These are phyloP conservation scores for Muraenolepis orangiensis DNA, from an alignment of 2,797 vertebrate genomes.

Conservation along the genomic window DNA sequence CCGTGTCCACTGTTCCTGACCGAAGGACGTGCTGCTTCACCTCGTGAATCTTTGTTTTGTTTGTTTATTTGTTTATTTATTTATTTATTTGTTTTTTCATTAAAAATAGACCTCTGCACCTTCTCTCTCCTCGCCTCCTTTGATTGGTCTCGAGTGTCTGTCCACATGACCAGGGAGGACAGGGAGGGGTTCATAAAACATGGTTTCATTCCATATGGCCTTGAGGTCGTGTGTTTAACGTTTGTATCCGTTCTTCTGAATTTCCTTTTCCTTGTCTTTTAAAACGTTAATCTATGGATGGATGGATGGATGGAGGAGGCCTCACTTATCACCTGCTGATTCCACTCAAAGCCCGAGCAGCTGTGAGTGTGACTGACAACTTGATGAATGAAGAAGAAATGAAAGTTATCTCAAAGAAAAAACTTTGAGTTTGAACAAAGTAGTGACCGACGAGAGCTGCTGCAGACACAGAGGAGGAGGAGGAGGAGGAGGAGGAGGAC, in stretches of 20 bases:
- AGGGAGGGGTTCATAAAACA: too few species aligned
- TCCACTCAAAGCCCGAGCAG: neutral
- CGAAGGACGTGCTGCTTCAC: neutral
- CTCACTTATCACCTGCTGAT: neutral
- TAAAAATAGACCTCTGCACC: conserved; percentile 5
- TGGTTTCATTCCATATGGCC: too few species aligned
- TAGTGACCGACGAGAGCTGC: neutral
- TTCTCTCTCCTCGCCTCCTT: neutral
- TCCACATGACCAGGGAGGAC: too few species aligned
- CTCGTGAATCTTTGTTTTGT: neutral
- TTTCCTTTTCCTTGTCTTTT: too few species aligned
- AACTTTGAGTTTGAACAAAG: neutral
- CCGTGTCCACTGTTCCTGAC: neutral
- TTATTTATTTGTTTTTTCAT: neutral
- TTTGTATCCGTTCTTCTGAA: neutral
- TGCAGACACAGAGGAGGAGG: neutral
- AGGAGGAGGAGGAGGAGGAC: too few species aligned
- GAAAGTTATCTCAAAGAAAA: neutral
- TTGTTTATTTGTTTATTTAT: neutral
- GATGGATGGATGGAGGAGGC: too few species aligned
- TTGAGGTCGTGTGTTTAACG: too few species aligned
- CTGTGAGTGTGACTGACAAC: neutral
- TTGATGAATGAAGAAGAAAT: neutral
- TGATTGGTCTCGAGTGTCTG: neutral
- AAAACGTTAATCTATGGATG: too few species aligned